phyloP scores from a whole-genome alignment of 2,113 vertebrate species.

The Trematomus loennbergii region DNA sequence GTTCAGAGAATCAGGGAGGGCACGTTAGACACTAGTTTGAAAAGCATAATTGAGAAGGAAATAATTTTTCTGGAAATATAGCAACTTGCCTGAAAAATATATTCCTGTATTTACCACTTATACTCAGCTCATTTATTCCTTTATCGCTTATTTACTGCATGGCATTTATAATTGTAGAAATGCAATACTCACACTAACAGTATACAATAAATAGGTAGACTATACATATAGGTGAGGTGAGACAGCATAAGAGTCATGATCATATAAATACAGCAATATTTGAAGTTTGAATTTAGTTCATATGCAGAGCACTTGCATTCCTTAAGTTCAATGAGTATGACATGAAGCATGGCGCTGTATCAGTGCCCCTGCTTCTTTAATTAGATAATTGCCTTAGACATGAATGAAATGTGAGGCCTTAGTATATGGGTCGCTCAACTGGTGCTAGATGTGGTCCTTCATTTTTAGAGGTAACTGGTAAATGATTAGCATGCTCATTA shows the following conservation, averaged over 20 bases:
- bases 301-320: not conserved
- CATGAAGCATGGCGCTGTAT: not conserved
- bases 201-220: not conserved
- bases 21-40: not conserved
- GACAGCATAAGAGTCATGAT: not conserved
- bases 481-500: constrained; percentile 31
- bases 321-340: not conserved
- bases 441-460: constrained; percentile 15
- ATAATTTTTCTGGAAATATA: not conserved
- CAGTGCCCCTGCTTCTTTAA: not conserved
- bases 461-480: constrained; percentile 18
- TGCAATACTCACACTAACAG: not conserved
- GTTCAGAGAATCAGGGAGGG: not conserved
- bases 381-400: constrained; percentile 16
- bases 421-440: constrained; percentile 29
- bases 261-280: not conserved
- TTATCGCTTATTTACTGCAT: not conserved
- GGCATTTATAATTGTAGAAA: not conserved
- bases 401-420: constrained; percentile 19
- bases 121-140: constrained; percentile 26
- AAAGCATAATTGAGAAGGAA: not conserved
- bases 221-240: not conserved
- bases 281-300: not conserved
- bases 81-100: not conserved
- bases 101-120: not conserved